Conservation (phyloP, 2,797 vertebrate species). For the Mormyrops attenuatus region DNA sequence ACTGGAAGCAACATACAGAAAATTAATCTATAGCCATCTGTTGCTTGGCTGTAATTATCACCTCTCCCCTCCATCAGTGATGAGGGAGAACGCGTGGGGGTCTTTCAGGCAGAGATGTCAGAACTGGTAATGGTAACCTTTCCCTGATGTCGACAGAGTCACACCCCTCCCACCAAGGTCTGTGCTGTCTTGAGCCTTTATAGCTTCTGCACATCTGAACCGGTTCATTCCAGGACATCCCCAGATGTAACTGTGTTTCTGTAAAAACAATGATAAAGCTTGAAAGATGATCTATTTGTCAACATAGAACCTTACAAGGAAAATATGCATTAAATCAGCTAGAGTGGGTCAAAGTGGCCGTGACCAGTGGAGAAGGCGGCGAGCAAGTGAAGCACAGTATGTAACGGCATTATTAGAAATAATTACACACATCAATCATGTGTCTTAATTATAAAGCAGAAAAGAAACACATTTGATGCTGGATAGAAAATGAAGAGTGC, state of each 20-base stretch:
- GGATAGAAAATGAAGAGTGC: not conserved
- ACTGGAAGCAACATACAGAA: not conserved
- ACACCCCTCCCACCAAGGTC: not conserved
- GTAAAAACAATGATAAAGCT: not conserved
- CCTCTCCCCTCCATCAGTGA: not conserved
- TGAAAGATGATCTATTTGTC: not conserved
- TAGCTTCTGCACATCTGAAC: not conserved
- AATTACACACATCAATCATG: conserved; percentile 16
- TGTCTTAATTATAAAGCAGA: conserved; percentile 10
- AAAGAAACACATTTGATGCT: conserved; percentile 8
- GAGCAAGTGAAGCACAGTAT: not conserved
- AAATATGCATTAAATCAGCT: not conserved
- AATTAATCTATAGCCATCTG: not conserved
- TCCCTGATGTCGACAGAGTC: not conserved
- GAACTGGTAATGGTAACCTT: not conserved
- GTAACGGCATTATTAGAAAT: conserved; percentile 5
- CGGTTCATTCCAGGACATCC: not conserved
- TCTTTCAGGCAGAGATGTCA: not conserved
- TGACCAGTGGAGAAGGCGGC: not conserved
- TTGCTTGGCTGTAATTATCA: not conserved
- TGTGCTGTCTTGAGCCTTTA: not conserved
- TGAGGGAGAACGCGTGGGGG: not conserved
- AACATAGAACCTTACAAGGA: not conserved
- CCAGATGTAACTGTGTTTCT: not conserved
- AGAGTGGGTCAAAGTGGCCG: not conserved